phyloP scores from a whole-genome alignment of 2,888 invertebrate genomes.

The Caradrina clavipalpis region DNA sequence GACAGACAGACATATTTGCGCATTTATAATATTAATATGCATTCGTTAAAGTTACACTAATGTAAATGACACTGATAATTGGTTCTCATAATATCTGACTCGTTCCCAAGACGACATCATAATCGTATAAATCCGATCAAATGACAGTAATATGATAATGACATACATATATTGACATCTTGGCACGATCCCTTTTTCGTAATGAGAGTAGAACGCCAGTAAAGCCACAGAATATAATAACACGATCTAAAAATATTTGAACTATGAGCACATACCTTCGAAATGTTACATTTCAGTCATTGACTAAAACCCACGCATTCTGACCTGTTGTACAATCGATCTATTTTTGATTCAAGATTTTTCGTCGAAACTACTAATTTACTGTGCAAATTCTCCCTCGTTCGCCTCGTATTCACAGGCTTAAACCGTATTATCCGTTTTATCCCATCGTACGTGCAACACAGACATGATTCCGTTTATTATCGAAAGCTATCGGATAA shows the following conservation, averaged over 20 bases:
- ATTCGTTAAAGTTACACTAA: conserved; percentile 5
- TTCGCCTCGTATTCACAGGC: conserved; percentile 21
- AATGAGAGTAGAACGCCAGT: conserved; percentile 11
- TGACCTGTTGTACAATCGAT: conserved; percentile 22
- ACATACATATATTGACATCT: conserved; percentile 48
- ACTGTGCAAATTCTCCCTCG: conserved; percentile 22
- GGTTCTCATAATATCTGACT: conserved; percentile 18
- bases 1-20: too few species aligned
- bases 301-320: conserved; percentile 18
- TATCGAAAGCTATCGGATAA: conserved; percentile 42
- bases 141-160: conserved; percentile 43
- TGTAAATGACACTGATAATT: conserved; percentile 15
- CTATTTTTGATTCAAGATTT: conserved; percentile 17
- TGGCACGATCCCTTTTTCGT: conserved; percentile 44
- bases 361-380: conserved; percentile 30
- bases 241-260: conserved; percentile 41
- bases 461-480: conserved; percentile 38
- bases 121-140: conserved; percentile 31
- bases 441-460: conserved; percentile 33
- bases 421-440: conserved; percentile 35
- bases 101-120: conserved; percentile 12
- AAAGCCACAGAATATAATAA: conserved; percentile 3
- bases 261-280: conserved; percentile 47
- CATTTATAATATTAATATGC: too few species aligned
- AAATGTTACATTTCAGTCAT: conserved; percentile 33